A percentile compares a stretch with the other conserved stretches of the same genome.
phyloP scores from a whole-genome alignment of 2,113 vertebrate genomes.

The Ondatra zibethicus region DNA sequence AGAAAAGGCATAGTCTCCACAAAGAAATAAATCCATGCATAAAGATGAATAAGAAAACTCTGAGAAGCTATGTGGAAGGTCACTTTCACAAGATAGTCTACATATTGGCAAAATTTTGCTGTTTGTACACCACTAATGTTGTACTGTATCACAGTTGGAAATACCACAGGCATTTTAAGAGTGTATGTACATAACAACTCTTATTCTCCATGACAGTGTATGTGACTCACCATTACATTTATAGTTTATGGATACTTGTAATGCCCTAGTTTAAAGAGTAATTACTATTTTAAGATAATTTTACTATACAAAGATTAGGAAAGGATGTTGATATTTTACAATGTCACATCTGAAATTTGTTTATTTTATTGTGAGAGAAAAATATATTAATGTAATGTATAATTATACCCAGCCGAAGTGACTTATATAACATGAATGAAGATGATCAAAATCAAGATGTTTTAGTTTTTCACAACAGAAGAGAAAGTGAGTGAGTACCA shows the following conservation, averaged over 20 bases:
- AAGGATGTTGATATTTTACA: neutral
- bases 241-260: neutral
- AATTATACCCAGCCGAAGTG: neutral
- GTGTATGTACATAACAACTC: neutral
- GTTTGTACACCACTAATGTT: neutral
- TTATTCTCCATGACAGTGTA: neutral
- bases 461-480: neutral
- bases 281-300: neutral
- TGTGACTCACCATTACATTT: neutral
- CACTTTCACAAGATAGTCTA: neutral
- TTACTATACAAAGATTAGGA: neutral
- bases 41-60: neutral
- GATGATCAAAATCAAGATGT: neutral
- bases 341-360: neutral
- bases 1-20: neutral
- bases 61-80: neutral
- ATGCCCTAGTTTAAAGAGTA: neutral
- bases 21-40: neutral
- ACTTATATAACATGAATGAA: neutral
- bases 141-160: fast-evolving
- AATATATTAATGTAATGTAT: neutral
- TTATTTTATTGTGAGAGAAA: neutral
- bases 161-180: neutral
- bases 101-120: neutral
- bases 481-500: neutral